phyloP scores from a whole-genome alignment of 2,888 invertebrate genomes.

The Drosophila acutilabella region DNA sequence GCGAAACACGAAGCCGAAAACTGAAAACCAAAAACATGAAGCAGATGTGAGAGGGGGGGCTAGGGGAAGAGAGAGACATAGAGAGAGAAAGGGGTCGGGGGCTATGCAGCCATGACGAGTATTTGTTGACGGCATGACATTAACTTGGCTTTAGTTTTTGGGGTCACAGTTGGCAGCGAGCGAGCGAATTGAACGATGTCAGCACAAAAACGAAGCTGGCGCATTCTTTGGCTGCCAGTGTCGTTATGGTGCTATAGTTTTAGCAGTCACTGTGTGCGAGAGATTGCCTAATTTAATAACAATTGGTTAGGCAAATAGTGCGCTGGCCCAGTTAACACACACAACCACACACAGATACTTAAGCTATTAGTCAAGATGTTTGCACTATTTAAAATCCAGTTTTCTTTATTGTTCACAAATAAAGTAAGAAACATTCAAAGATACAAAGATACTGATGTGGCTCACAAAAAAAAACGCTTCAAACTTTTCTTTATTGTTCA shows the following conservation, averaged over 20 bases:
- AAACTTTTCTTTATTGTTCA: conserved; percentile 32
- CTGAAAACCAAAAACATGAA: conserved; percentile 37
- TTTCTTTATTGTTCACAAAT: conserved; percentile 43
- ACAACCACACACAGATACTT: conserved; percentile 1
- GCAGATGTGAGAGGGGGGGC: conserved; percentile 22
- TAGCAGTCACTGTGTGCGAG: conserved; percentile 19
- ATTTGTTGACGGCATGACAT: conserved; percentile 77
- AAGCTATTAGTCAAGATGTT: conserved; percentile 22
- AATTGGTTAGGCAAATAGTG: conserved; percentile 49
- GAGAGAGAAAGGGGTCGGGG: conserved; percentile 4
- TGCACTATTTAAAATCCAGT: not conserved
- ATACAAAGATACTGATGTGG: conserved; percentile 15
- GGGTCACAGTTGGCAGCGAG: conserved; percentile 69
- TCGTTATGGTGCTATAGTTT: conserved; percentile 62
- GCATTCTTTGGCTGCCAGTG: conserved; percentile 64
- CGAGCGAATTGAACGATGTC: conserved; percentile 53
- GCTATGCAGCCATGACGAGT: conserved; percentile 79
- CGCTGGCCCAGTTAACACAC: conserved; percentile 42
- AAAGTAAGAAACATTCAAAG: conserved; percentile 22
- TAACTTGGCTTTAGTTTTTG: conserved; percentile 70
- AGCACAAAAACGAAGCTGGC: conserved; percentile 51
- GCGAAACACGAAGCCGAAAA: conserved; percentile 27
- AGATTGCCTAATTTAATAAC: conserved; percentile 72
- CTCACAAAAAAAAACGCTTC: too few relatives aligned
- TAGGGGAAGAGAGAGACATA: not conserved